Percentiles rank a stretch among this genome's conserved stretches.
Conservation (phyloP, 2,797 vertebrate species). For the Crypturellus tataupa region DNA sequence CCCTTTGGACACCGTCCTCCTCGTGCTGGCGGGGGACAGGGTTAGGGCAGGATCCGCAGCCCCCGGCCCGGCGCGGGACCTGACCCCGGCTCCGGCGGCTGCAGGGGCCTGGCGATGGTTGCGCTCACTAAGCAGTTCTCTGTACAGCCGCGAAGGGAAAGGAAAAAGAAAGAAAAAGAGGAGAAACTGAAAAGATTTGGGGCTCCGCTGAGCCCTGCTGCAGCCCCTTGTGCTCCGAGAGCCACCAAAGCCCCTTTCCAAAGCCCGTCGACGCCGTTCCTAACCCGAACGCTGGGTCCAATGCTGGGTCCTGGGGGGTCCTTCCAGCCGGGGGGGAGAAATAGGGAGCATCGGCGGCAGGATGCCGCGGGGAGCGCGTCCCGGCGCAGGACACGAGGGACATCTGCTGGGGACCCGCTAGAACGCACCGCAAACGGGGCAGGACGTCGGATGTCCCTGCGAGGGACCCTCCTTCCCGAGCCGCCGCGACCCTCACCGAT, state of each 20-base stretch:
- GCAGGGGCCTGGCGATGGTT: accelerated
- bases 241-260: accelerated
- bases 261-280: background rate
- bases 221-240: background rate
- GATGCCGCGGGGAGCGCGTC: no score
- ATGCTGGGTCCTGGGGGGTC: background rate
- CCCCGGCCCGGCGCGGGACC: background rate
- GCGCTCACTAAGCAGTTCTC: background rate
- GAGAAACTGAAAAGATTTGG: no score
- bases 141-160: background rate
- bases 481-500: slow-evolving; percentile 62
- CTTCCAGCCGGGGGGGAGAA: background rate
- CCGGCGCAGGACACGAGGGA: no score
- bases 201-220: no score
- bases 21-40: background rate
- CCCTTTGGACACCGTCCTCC: slow-evolving; percentile 29
- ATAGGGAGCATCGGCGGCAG: background rate
- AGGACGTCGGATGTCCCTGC: background rate
- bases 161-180: background rate
- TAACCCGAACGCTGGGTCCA: background rate
- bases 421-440: no score
- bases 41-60: background rate
- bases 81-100: background rate
- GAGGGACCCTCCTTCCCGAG: slow-evolving; percentile 69
- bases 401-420: no score